Percentiles rank a stretch among this genome's conserved stretches.
phyloP scores from a whole-genome alignment of 2,797 vertebrate species.

The Urosaurus nigricauda region DNA sequence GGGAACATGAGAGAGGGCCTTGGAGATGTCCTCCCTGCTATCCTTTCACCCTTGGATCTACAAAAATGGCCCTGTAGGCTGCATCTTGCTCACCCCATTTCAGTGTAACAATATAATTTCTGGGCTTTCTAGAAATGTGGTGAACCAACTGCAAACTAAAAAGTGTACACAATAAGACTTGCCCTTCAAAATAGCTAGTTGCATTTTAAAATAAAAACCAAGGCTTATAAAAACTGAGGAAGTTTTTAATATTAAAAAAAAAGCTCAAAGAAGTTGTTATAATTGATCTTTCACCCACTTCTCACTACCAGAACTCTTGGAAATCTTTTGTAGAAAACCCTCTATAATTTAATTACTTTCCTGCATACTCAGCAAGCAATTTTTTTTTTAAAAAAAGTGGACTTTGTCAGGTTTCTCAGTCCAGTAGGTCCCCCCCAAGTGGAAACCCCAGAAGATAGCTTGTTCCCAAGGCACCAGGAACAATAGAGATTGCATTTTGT shows the following conservation, averaged over 20 bases:
- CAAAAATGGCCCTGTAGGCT: no score
- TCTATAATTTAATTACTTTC: no score
- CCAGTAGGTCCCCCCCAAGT: background rate
- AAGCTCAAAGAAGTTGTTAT: no score
- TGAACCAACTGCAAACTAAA: slow-evolving; percentile 55
- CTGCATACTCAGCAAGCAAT: background rate
- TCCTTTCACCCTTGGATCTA: no score
- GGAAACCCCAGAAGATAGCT: background rate
- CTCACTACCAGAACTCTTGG: no score
- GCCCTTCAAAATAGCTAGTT: no score
- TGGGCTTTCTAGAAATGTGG: slow-evolving; percentile 54
- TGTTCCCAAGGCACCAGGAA: background rate
- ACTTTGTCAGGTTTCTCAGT: background rate
- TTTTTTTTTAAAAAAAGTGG: background rate
- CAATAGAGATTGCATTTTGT: background rate
- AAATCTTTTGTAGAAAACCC: no score
- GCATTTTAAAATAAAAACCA: background rate
- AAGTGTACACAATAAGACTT: background rate
- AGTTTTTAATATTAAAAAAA: background rate
- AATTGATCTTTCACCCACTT: no score
- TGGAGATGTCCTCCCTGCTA: no score
- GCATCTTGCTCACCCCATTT: background rate
- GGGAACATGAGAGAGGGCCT: no score
- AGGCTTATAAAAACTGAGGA: background rate
- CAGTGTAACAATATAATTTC: slow-evolving; percentile 1